Conservation (phyloP, 2,113 vertebrate genomes). For the Globicephala melas region DNA sequence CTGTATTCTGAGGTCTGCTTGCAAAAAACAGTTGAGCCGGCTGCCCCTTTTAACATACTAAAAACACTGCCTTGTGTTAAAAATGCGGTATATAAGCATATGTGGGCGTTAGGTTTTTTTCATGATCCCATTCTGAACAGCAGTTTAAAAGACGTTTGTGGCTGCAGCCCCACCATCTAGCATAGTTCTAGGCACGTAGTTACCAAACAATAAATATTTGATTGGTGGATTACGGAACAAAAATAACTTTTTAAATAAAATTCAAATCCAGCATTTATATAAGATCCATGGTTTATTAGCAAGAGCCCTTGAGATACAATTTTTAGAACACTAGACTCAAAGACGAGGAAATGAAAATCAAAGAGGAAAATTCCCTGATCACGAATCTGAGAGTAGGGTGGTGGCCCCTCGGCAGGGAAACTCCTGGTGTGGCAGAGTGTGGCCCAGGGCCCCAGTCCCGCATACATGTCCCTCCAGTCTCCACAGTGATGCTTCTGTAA, state of each 20-base stretch:
- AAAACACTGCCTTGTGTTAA: background rate
- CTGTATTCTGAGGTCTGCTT: background rate
- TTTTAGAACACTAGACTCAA: constrained; percentile 1
- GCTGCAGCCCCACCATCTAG: background rate
- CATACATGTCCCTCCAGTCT: background rate
- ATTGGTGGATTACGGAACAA: background rate
- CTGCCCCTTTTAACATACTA: background rate
- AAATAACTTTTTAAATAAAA: constrained; percentile 33
- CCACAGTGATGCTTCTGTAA: background rate
- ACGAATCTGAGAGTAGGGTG: background rate
- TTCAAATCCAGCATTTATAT: background rate
- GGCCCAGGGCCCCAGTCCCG: background rate
- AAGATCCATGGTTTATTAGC: background rate
- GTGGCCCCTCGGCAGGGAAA: background rate
- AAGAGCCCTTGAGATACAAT: background rate
- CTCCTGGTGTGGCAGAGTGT: background rate
- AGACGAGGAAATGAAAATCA: constrained; percentile 39
- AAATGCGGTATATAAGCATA: background rate
- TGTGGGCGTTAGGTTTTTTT: background rate
- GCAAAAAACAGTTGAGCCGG: background rate
- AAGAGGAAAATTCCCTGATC: constrained; percentile 19
- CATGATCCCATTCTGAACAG: background rate
- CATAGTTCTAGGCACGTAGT: background rate
- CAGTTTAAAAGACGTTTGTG: background rate
- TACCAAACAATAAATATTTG: background rate